phyloP scores from a whole-genome alignment of 2,113 vertebrate species.

The Struthidea cinerea region DNA sequence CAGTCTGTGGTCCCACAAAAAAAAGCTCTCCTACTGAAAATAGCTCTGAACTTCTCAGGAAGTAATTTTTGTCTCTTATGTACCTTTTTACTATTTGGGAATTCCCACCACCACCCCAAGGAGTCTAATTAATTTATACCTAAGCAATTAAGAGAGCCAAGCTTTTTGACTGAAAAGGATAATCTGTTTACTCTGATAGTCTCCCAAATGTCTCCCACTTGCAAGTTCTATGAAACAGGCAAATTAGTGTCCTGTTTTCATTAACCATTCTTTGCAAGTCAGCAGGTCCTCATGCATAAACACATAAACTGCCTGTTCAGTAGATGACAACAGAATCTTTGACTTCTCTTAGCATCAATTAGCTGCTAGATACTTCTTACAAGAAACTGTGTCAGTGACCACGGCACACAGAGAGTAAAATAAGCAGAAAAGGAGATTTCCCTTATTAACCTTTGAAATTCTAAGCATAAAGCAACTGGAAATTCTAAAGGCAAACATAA shows the following conservation, averaged over 20 bases:
- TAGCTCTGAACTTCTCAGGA: not conserved
- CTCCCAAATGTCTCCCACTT: not conserved
- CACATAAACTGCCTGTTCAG: not conserved
- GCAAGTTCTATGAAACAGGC: not conserved
- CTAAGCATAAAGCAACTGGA: not conserved
- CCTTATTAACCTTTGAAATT: not conserved
- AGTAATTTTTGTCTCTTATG: not conserved
- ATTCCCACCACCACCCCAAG: not conserved
- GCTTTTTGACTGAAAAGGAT: not conserved
- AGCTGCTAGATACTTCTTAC: not conserved
- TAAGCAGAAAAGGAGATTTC: not conserved
- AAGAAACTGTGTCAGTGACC: not conserved
- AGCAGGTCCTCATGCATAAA: not conserved
- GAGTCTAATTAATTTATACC: not conserved
- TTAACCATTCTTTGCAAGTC: not conserved
- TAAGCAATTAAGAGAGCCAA: not conserved
- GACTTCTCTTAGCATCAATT: not conserved
- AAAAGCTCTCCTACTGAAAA: not conserved
- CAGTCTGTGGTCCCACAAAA: not conserved
- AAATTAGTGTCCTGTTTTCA: not conserved
- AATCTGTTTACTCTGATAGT: not conserved
- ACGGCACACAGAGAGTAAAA: not conserved
- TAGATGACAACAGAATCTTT: not conserved
- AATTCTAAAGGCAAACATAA: not conserved
- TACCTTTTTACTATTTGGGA: not conserved